Base-by-base conservation (phyloP, 2,888 invertebrate genomes). In the Noctua fimbriata region DNA sequence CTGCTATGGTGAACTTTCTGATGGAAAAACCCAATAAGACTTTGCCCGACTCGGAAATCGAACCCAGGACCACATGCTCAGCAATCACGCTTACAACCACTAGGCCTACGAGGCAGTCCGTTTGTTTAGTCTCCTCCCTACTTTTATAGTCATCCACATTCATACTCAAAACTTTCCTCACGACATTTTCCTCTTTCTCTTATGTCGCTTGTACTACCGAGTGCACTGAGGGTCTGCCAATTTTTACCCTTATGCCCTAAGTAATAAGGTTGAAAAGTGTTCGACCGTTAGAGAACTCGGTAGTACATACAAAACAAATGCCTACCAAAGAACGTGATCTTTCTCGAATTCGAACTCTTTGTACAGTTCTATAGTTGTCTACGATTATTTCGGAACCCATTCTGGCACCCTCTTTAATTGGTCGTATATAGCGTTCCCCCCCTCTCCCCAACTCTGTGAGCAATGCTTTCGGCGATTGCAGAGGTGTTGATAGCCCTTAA, bases 391-490 rank as follows among this genome's bases (percentile, higher is more conserved):
- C 72, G 79, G 73, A 86, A 76, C 65, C 76, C 67, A 69, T 84
- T 85, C 60, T 71, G 66, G 70, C 72, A 60, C 83, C 71, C 73
- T 79, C 79, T 83, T 86, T 85, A 85, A 86, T 85, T 85, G 83
- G 85, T 83, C 73, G 79, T 86, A 71, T 86, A 70, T 70, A 78
- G 76, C 60, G 49, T 44, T n/a, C 21, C 70, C 73, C 69, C 63
- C 32, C 66, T 7, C 49, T n/a, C 52, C 60, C 66, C 16, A 44
- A 12, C 32, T 49, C 60, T 65, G 78, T 84, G 75, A 86, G 76
- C 63, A 73, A 79, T 79, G 66, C 76, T 76, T 84, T 69, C 73
- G 55, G 49, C 67, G 66, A 73, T 71, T 65, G 83, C 66, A 32
- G 67, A 83, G 60, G 86, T 83, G 79, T 82, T 83, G 79, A 79